Evolutionary conservation across 2,113 vertebrate genomes (phyloP).

Genomic region (Pheucticus melanocephalus): DNA sequence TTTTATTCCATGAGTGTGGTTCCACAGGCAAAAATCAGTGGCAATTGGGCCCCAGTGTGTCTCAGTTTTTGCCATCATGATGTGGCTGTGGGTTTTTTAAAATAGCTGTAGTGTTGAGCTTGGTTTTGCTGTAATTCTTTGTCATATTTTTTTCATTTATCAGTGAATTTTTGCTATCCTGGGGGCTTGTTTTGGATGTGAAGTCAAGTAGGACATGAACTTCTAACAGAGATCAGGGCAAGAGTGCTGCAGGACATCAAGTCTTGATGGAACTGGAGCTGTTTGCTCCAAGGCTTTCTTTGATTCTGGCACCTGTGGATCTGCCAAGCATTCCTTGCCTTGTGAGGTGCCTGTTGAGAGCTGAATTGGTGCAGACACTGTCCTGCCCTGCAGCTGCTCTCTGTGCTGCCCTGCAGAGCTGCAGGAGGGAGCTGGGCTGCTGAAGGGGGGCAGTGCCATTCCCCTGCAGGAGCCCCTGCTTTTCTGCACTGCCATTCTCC

Average conservation of each 20-base stretch:
- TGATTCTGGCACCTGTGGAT: neutral
- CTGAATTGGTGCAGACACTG: neutral
- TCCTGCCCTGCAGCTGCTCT: neutral
- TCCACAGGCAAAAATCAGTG: neutral
- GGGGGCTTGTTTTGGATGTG: neutral
- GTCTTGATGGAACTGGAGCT: neutral
- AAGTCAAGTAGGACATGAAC: neutral
- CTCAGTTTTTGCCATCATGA: neutral
- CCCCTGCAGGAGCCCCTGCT: rapidly evolving
- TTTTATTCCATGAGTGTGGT: neutral
- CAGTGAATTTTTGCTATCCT: neutral
- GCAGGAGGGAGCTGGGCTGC: neutral
- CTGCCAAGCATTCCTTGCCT: neutral
- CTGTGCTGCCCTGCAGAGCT: neutral
- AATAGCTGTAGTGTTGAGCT: neutral
- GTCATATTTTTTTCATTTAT: neutral
- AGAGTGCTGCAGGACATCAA: neutral
- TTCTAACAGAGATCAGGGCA: neutral
- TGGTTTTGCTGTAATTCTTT: neutral
- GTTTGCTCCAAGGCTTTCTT: neutral
- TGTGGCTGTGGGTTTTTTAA: neutral
- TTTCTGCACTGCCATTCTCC: neutral
- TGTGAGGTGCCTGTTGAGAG: neutral
- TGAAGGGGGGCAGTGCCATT: neutral
- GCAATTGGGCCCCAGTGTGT: no score